phyloP scores from a whole-genome alignment of 2,113 vertebrate genomes.

The Phyllostomus hastatus region DNA sequence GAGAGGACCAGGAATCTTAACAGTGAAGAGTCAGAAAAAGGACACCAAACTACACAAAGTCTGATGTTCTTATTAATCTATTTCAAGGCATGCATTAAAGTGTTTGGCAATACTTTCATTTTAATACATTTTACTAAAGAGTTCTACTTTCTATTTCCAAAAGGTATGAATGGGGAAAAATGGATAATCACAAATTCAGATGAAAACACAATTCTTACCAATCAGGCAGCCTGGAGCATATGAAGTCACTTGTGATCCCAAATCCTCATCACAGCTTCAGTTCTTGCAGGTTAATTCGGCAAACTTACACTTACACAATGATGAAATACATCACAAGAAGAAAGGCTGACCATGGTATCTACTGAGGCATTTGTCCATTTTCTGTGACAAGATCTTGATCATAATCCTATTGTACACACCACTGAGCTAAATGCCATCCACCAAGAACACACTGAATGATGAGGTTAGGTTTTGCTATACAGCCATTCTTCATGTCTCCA shows the following conservation, averaged over 20 bases:
- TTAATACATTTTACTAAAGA: background rate
- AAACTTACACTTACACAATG: background rate
- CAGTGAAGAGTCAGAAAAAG: background rate
- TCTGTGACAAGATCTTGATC: background rate
- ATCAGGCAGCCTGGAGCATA: background rate
- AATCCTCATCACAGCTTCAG: background rate
- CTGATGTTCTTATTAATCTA: background rate
- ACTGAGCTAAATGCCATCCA: background rate
- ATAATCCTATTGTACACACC: constrained; percentile 6
- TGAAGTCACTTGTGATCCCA: background rate
- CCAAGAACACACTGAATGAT: background rate
- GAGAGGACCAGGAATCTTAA: background rate
- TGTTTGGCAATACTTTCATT: background rate
- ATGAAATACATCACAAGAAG: background rate
- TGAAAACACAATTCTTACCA: background rate
- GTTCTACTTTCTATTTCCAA: constrained; percentile 21
- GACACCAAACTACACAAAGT: background rate
- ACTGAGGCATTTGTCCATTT: background rate
- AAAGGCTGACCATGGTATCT: background rate
- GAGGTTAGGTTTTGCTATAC: background rate
- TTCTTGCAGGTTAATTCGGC: background rate
- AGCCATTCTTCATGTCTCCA: background rate
- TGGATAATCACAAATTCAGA: background rate
- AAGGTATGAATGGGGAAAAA: background rate
- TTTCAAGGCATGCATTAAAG: background rate